Base-by-base conservation (phyloP, 2,113 vertebrate genomes). In the Misgurnus mizolepis region DNA sequence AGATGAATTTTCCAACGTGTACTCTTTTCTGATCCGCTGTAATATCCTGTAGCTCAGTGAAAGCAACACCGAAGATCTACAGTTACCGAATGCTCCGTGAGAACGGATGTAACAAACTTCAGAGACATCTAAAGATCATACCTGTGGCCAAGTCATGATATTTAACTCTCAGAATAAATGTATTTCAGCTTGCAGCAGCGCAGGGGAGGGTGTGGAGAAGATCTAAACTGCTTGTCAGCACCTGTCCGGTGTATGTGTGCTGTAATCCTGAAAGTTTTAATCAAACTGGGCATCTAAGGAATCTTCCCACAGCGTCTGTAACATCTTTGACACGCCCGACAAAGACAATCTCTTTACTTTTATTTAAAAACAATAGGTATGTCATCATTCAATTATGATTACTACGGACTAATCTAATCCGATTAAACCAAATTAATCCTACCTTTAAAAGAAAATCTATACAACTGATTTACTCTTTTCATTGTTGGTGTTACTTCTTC, bases 201-300 rank as follows among this genome's bases (percentile, higher is more conserved):
- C 58, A 80, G 80, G 78, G 83, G 75, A 85, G 77, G 86, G 86
- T 84, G 85, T 85, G 84, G 80, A 22, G 49, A 27, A 80, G 79
- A 69, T 85, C 80, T 88, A 83, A 34, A 61, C 69, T 77, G 81
- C 90, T 87, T 91, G 90, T 91, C 66, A 61, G 86, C 83, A 87
- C 90, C 85, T 90, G 90, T 85, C 85, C 86, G 49, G 80, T 80
- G 67, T 81, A 61, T 77, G 47, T 80, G 45, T 76, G 55, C 49
- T 58, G 39, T 47, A 65, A 68, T 80, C 61, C 65, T 72, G 58
- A 80, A 70, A 76, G 22, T 82, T 77, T 76, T 80, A 89, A 87
- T 85, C 53, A 69, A 84, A 77, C 77, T 45, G 56, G 78, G 69
- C 61, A 82, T 85, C 56, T 81, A 34, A 78, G 67, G 53, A 87